These are phyloP conservation scores for Seira sanloemensis DNA, from an alignment of 2,888 invertebrate genomes.

Conservation along the genomic window DNA sequence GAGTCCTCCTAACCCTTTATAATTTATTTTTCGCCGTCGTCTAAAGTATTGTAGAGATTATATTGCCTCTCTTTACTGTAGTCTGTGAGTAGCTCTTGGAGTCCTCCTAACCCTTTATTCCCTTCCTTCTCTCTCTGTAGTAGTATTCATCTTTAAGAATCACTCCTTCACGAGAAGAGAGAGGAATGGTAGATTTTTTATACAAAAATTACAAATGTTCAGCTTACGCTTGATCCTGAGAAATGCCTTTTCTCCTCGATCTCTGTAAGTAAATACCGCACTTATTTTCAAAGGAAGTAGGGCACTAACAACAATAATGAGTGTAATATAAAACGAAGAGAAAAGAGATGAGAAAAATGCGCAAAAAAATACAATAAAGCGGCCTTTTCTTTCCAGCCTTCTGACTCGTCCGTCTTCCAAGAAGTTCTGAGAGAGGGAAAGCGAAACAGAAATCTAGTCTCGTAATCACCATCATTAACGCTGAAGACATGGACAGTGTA, in stretches of 20 bases:
- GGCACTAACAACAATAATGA: slow-evolving; percentile 28
- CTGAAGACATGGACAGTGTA: background rate
- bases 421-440: too few species aligned
- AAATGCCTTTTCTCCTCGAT: background rate
- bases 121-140: slow-evolving; percentile 3
- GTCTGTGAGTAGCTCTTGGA: background rate
- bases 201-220: background rate
- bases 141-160: background rate
- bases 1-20: background rate
- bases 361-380: background rate
- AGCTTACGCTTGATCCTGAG: background rate
- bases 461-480: background rate
- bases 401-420: background rate
- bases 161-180: too few species aligned
- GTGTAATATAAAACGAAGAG: slow-evolving; percentile 21
- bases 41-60: background rate
- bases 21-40: too few species aligned
- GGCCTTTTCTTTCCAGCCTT: background rate
- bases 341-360: slow-evolving; percentile 19
- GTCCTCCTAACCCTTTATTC: background rate
- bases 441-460: background rate
- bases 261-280: slow-evolving; percentile 24
- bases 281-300: slow-evolving; percentile 30
- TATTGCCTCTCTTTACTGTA: background rate
- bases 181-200: too few species aligned